Base-by-base conservation (phyloP, 2,113 vertebrate species). In the Melanotaenia duboulayi region DNA sequence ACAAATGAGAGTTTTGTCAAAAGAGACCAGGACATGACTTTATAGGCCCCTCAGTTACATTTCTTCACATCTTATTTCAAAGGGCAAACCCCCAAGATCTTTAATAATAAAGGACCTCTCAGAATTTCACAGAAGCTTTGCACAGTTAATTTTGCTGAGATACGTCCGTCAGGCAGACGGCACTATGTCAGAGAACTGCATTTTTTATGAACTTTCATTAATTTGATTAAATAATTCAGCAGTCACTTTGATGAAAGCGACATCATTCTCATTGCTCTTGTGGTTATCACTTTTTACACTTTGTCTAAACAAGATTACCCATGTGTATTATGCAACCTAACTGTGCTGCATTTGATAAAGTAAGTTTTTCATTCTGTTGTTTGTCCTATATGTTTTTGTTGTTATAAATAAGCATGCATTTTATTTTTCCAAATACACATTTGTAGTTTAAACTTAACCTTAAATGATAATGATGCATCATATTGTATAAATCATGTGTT, bases 151-250 rank as follows among this genome's bases (percentile, higher is more conserved):
- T 77, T 69, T 10, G 11, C 66, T 12, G 66, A 49, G 72, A 71
- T 20, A 40, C 24, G 79, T 90, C 84, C 78, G 79, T 90, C 87
- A 87, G 22, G 50, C 22, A 67, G 74, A 35, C 79, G 42, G 65
- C 69, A 46, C 77, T 9, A 28, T 83, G 75, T 82, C 81, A 85
- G 55, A 78, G 67, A 73, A 64, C 11, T 89, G 23, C 78, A 88
- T 90, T 74, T 87, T 90, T 92, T 63, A 90, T 89, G 80, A 89
- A 77, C 78, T 83, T 87, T 85, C 82, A 89, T 90, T 88, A 86
- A 83, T 80, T 83, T 66, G 78, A 81, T 50, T 91, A 63, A 91
- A 90, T 92, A 85, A 92, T 90, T 90, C 80, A 91, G 71, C 49
- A 7, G 3, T 20, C 5, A 4, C 79, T 88, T 81, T 86, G 80